These are phyloP conservation scores for Bradypodion pumilum DNA, from an alignment of 2,797 vertebrate species.

Conservation along the genomic window DNA sequence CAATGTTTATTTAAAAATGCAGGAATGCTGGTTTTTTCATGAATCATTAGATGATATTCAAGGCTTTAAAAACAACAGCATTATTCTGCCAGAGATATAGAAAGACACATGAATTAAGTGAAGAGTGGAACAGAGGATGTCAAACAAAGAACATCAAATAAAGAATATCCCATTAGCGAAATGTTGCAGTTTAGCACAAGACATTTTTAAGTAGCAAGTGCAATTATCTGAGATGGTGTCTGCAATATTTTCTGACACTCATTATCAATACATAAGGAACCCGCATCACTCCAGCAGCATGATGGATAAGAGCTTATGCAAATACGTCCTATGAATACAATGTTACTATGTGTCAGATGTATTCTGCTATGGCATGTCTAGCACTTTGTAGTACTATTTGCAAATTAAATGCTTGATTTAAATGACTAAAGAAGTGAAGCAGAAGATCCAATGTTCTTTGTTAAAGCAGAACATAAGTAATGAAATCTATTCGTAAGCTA, in stretches of 20 bases:
- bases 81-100: constrained; percentile 18
- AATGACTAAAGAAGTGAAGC: background rate
- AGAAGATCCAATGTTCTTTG: background rate
- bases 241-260: background rate
- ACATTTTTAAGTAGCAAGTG: background rate
- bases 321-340: background rate
- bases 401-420: background rate
- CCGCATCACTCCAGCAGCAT: background rate
- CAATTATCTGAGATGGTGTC: too few relatives aligned
- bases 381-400: background rate
- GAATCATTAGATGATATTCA: constrained; percentile 5
- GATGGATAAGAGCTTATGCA: background rate
- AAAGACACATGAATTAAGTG: constrained; percentile 37
- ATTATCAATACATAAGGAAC: background rate
- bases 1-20: background rate
- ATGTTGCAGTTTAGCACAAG: background rate
- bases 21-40: background rate
- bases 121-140: background rate
- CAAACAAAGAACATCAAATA: background rate
- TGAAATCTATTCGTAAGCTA: background rate
- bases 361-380: background rate
- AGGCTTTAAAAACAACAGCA: background rate
- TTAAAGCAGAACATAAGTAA: background rate
- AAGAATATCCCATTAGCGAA: background rate
- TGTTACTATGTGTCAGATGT: background rate